Conservation (phyloP, 2,797 vertebrate species). For the Notolepis coatsorum region DNA sequence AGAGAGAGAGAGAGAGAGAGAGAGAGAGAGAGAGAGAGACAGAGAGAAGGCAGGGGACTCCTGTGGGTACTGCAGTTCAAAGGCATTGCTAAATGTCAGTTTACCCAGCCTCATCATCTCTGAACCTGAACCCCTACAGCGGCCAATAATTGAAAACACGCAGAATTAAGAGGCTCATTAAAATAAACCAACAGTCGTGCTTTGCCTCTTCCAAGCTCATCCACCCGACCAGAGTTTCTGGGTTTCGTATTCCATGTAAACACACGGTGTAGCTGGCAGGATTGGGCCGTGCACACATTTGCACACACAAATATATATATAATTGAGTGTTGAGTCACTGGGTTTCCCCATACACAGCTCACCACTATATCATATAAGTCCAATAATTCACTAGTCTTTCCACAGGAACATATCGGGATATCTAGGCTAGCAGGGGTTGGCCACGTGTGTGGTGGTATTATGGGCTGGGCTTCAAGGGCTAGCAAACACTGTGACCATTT, state of each 20-base stretch:
- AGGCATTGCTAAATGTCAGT: slow-evolving; percentile 51
- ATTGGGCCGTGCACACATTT: too few species aligned
- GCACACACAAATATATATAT: too few species aligned
- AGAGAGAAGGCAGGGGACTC: slow-evolving; percentile 26
- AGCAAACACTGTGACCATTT: too few species aligned
- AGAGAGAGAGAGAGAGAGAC: not conserved
- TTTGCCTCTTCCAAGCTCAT: not conserved
- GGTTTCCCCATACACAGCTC: too few species aligned
- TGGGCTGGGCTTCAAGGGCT: too few species aligned
- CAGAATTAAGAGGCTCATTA: slow-evolving; percentile 54
- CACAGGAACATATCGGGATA: too few species aligned
- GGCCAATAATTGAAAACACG: slow-evolving; percentile 49
- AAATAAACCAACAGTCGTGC: slow-evolving; percentile 51
- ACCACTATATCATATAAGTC: too few species aligned
- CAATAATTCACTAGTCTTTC: too few species aligned
- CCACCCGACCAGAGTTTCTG: not conserved
- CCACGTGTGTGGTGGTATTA: too few species aligned
- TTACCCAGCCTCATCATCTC: slow-evolving; percentile 36
- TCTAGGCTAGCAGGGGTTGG: too few species aligned
- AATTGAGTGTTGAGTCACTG: too few species aligned
- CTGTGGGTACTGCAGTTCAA: slow-evolving; percentile 48
- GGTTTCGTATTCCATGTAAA: slow-evolving; percentile 20
- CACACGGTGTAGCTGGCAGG: too few species aligned
- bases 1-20: not conserved
- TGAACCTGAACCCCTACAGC: slow-evolving; percentile 38